Evolutionary conservation across 2,113 vertebrate species (phyloP).

Genomic region (Cacatua alba): DNA sequence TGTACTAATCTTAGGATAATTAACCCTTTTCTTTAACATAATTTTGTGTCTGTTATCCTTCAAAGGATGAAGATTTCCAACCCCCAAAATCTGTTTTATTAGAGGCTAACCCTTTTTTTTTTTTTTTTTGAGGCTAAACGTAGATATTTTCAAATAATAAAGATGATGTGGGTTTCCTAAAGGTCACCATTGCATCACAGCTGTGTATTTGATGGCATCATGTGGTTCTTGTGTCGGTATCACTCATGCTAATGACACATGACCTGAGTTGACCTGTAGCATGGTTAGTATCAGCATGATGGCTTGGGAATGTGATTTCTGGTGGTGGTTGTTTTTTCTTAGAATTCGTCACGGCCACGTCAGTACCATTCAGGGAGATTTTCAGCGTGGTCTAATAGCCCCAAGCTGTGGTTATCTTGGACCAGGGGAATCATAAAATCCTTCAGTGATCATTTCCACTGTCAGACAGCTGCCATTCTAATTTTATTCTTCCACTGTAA

Average conservation of each 20-base stretch:
- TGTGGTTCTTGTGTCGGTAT: fast-evolving
- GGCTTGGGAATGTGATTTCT: neutral
- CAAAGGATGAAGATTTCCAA: neutral
- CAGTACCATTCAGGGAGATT: neutral
- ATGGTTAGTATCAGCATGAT: neutral
- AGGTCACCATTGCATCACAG: neutral
- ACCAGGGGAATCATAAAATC: neutral
- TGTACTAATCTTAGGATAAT: neutral
- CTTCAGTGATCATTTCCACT: neutral
- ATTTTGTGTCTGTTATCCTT: neutral
- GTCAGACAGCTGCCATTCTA: neutral
- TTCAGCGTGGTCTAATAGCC: neutral
- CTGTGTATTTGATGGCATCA: neutral
- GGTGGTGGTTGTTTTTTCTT: neutral
- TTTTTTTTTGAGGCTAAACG: neutral
- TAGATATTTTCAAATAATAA: neutral
- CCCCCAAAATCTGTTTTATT: neutral
- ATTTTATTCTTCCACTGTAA: neutral
- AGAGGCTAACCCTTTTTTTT: neutral
- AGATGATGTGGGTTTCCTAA: neutral
- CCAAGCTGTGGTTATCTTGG: neutral
- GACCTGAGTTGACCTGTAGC: neutral
- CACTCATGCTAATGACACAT: neutral
- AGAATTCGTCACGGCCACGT: neutral
- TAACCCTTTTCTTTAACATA: neutral